phyloP scores from a whole-genome alignment of 2,888 invertebrate species.

The Drosophila putrida region DNA sequence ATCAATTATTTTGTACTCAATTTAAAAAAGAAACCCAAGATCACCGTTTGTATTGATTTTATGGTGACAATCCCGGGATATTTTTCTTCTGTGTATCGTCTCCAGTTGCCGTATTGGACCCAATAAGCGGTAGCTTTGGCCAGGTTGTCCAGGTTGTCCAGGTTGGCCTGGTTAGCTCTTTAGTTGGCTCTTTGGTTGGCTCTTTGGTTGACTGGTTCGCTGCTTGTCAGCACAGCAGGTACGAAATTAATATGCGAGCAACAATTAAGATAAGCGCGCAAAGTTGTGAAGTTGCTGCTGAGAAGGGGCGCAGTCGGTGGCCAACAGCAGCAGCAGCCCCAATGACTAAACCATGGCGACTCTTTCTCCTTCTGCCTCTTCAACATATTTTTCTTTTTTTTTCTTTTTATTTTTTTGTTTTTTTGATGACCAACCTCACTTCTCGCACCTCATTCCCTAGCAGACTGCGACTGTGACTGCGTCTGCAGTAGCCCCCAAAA shows the following conservation, averaged over 20 bases:
- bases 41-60: no score
- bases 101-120: constrained; percentile 30
- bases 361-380: not conserved
- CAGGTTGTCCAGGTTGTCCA: constrained; percentile 12
- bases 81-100: constrained; percentile 1
- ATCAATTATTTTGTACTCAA: no score
- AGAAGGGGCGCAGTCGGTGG: constrained; percentile 74
- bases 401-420: constrained; percentile 4
- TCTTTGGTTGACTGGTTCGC: constrained; percentile 50
- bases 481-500: constrained; percentile 60
- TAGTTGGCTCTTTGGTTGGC: constrained; percentile 1
- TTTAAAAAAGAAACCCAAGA: no score
- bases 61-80: no score
- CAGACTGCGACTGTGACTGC: constrained; percentile 19
- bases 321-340: constrained; percentile 59
- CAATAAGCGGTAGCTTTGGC: constrained; percentile 38
- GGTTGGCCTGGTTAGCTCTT: constrained; percentile 10
- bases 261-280: constrained; percentile 83
- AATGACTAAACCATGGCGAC: constrained; percentile 62
- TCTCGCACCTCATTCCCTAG: constrained; percentile 33
- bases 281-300: constrained; percentile 72
- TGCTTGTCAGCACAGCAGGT: constrained; percentile 79
- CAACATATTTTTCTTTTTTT: not conserved
- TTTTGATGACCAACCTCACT: constrained; percentile 17
- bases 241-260: constrained; percentile 84